Conservation (phyloP, 2,888 invertebrate genomes). For the Pristionchus fissidentatus region DNA sequence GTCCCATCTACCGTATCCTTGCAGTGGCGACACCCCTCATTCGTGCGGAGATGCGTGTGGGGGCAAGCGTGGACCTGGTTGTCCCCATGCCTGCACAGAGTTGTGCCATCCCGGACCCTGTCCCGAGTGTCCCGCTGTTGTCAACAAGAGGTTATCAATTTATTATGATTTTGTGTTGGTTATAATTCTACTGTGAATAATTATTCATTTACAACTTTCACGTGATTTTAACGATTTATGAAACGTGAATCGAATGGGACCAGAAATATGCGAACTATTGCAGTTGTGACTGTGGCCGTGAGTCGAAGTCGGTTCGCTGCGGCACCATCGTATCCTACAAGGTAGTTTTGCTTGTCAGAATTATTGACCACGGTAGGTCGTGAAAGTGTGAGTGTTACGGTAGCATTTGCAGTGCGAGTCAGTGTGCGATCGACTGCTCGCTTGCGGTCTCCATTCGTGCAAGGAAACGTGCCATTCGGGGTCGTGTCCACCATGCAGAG, state of each 20-base stretch:
- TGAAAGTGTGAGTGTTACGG: not conserved
- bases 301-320: slow-evolving; percentile 61
- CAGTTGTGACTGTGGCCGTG: slow-evolving; percentile 76
- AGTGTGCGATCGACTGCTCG: slow-evolving; percentile 84
- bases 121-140: slow-evolving; percentile 87
- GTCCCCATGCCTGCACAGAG: slow-evolving; percentile 68
- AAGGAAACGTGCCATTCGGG: slow-evolving; percentile 85
- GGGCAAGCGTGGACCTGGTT: slow-evolving; percentile 79
- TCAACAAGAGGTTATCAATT: slow-evolving; percentile 55
- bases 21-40: slow-evolving; percentile 86
- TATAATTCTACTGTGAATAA: not conserved
- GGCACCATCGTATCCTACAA: slow-evolving; percentile 56
- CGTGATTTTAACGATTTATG: not conserved
- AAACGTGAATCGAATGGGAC: too few relatives aligned
- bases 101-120: slow-evolving; percentile 95
- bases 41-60: slow-evolving; percentile 91
- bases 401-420: slow-evolving; percentile 81
- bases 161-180: too few relatives aligned
- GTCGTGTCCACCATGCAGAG: slow-evolving; percentile 84
- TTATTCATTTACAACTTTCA: not conserved
- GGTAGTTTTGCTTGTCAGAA: slow-evolving; percentile 45
- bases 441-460: slow-evolving; percentile 87
- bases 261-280: slow-evolving; percentile 45
- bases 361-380: slow-evolving; percentile 1
- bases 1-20: not conserved